Conservation (phyloP, 2,113 vertebrate species). For the Oreochromis aureus region DNA sequence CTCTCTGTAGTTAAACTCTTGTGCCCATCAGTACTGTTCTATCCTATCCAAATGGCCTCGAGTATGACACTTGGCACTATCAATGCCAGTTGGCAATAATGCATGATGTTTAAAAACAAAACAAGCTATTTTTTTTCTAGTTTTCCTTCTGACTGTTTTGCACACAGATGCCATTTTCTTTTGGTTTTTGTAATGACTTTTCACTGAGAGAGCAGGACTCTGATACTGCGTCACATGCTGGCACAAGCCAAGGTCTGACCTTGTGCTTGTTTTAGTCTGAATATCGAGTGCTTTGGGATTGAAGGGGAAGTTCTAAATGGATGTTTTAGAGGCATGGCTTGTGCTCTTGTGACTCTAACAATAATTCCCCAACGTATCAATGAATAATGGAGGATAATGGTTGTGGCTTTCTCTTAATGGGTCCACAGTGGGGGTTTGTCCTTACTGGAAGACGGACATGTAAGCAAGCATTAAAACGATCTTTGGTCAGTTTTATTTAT, state of each 20-base stretch:
- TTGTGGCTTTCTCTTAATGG: constrained; percentile 6
- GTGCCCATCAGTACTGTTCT: background rate
- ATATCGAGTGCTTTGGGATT: constrained; percentile 77
- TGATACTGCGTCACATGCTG: constrained; percentile 79
- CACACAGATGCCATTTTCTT: constrained; percentile 53
- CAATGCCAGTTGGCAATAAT: background rate
- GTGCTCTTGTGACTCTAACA: constrained; percentile 28
- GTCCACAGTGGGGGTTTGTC: constrained; percentile 15
- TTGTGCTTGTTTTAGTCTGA: constrained; percentile 79
- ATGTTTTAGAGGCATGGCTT: background rate
- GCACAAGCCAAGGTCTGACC: constrained; percentile 80
- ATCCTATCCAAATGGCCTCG: background rate
- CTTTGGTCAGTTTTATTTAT: background rate
- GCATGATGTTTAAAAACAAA: background rate
- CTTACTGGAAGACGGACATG: background rate
- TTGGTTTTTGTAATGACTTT: constrained; percentile 84
- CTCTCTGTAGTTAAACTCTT: background rate
- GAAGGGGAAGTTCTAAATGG: constrained; percentile 40
- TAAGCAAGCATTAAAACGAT: background rate
- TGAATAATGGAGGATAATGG: constrained; percentile 40
- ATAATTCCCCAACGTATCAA: constrained; percentile 24
- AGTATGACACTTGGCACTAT: background rate
- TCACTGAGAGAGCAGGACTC: constrained; percentile 82
- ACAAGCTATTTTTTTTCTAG: background rate
- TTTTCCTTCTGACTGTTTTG: background rate